Evolutionary conservation across 35 echinoderm and acorn worm genomes (phyloP).

Genomic region (Apostichopus parvimensis): DNA sequence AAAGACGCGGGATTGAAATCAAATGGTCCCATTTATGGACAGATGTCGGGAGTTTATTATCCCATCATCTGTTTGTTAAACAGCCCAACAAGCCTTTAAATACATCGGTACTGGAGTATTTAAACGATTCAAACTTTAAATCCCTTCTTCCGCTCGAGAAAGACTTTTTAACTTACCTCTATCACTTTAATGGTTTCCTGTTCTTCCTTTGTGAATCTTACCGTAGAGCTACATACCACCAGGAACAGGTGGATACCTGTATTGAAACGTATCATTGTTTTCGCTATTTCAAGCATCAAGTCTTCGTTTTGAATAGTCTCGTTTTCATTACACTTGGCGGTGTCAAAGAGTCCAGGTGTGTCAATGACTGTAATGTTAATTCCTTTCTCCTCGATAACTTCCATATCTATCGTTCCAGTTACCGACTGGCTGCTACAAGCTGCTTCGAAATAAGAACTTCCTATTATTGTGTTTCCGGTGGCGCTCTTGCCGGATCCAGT

Average conservation of each 20-base stretch:
- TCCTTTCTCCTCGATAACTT: background rate
- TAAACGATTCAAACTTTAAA: no score
- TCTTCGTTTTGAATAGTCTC: background rate
- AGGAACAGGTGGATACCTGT: constrained; percentile 37
- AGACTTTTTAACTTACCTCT: background rate
- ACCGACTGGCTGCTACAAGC: background rate
- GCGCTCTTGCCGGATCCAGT: background rate
- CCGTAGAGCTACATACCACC: background rate
- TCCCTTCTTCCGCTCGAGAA: no score
- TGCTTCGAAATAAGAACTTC: background rate
- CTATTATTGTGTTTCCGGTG: background rate
- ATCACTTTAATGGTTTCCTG: background rate
- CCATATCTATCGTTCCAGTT: background rate
- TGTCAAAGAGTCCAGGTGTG: background rate
- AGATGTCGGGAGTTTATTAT: no score
- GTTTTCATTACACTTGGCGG: background rate
- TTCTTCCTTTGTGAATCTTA: background rate
- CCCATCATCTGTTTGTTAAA: no score
- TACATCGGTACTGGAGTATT: no score
- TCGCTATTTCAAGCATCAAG: no score
- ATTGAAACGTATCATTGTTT: background rate
- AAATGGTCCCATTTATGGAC: no score
- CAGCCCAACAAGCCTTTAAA: no score
- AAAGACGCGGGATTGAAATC: no score
- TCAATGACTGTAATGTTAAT: background rate